Conservation (phyloP, 2,888 invertebrate species). For the Leptopilina syphax region DNA sequence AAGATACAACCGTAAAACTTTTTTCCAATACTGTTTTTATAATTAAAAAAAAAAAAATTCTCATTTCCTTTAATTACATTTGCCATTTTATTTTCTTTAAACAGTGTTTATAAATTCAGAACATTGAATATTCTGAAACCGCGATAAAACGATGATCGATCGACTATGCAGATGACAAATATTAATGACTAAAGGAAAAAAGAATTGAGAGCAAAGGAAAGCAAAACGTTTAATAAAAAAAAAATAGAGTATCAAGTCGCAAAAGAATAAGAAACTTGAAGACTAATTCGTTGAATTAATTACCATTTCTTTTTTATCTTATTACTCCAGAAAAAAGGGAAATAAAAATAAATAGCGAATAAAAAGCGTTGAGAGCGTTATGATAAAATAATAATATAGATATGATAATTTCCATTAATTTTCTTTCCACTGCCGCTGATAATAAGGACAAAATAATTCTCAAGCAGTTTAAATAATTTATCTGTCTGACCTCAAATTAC, state of each 20-base stretch:
- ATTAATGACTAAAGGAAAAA: conserved; percentile 6
- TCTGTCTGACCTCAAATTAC: no score
- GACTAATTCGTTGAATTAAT: conserved; percentile 26
- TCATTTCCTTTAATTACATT: no score
- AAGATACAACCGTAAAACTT: no score
- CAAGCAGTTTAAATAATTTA: no score
- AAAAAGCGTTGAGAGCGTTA: neutral
- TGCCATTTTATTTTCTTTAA: no score
- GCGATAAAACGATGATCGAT: conserved; percentile 8
- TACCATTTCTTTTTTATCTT: conserved; percentile 10
- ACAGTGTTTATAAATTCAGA: neutral
- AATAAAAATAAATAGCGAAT: neutral
- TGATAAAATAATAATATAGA: neutral
- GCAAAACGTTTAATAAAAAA: neutral
- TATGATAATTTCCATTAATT: neutral
- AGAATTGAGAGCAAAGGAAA: neutral
- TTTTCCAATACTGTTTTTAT: no score
- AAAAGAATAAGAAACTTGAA: neutral
- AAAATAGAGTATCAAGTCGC: neutral
- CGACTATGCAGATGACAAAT: conserved; percentile 15
- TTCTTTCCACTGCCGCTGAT: neutral
- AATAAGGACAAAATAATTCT: no score
- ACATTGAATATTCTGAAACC: conserved; percentile 11
- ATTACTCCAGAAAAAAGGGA: neutral
- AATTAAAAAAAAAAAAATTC: no score